Evolutionary conservation across 2,888 invertebrate species (phyloP), one percentile per base, ranked within the genome.

Genomic region (Brachycybe producta): DNA sequence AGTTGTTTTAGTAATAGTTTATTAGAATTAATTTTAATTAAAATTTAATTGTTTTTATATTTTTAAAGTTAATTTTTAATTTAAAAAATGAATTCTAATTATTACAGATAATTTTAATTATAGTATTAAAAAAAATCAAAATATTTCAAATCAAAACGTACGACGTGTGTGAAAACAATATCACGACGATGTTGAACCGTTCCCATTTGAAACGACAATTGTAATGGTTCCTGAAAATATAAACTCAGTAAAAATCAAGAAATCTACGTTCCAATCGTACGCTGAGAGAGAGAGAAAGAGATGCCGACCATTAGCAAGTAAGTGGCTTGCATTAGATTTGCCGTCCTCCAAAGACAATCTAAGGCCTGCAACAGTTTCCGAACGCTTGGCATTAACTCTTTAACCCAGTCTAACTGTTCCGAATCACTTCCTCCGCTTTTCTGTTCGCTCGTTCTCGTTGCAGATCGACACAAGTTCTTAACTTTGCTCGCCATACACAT

Each of bases 81-180:
- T n/a, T n/a, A n/a, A n/a, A n/a, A n/a, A n/a, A n/a, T n/a, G n/a
- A n/a, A n/a, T n/a, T n/a, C n/a, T 5, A 32, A 26, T 15, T 40
- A 44, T 11, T n/a, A 32, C 11, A 32, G 11, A 32, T 32, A 32
- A 32, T 32, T n/a, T n/a, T n/a, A 32, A 32, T 11, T 11, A 32
- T 32, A 11, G 11, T 11, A 32, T 11, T 11, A 32, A 32, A n/a
- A 40, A 4, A 8, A 23, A 21, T 23, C 4, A 41, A 19, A 13
- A 19, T n/a, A 39, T 24, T n/a, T n/a, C 23, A 32, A 35, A 28
- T 5, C 11, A 50, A 23, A 43, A n/a, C 77, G 76, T 70, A 90
- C 86, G 57, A 90, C 84, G 69, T 92, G 91, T 2, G 90, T 83
- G 64, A 90, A 88, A 65, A 90, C 87, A 15, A 86, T 84, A 67